Percentiles rank a stretch among this genome's conserved stretches.
Conservation (phyloP, 1,140 invertebrate genomes). For the Neotoxoptera formosana region DNA sequence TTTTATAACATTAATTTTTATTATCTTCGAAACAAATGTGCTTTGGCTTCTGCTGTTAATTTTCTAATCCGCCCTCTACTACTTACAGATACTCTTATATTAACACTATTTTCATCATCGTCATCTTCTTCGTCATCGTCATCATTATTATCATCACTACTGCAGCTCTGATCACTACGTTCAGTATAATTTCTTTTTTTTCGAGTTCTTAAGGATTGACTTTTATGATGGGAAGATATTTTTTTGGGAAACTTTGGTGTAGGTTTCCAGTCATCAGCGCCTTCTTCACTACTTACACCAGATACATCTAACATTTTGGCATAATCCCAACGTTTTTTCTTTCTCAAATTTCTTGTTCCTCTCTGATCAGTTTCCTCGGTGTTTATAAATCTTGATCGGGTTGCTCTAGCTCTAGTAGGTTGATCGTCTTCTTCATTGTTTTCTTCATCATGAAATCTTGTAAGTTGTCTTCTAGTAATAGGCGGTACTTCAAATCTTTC, state of each 20-base stretch:
- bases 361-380: slow-evolving; percentile 37
- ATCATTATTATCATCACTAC: slow-evolving; percentile 61
- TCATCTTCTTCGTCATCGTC: slow-evolving; percentile 64
- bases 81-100: slow-evolving; percentile 68
- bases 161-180: slow-evolving; percentile 58
- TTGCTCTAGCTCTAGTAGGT: slow-evolving; percentile 1
- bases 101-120: slow-evolving; percentile 62
- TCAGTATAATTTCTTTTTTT: slow-evolving; percentile 51
- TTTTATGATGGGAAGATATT: background rate
- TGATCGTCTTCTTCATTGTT: background rate
- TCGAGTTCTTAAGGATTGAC: background rate
- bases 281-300: slow-evolving; percentile 55
- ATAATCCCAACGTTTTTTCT: slow-evolving; percentile 57
- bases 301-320: slow-evolving; percentile 58
- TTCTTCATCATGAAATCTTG: slow-evolving; percentile 31
- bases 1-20: slow-evolving; percentile 2
- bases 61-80: slow-evolving; percentile 84
- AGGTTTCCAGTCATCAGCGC: slow-evolving; percentile 24
- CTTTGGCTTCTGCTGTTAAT: slow-evolving; percentile 72
- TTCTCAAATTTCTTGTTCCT: slow-evolving; percentile 54
- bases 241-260: slow-evolving; percentile 23
- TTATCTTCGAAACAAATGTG: slow-evolving; percentile 51
- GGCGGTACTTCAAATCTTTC: slow-evolving; percentile 52
- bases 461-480: slow-evolving; percentile 40
- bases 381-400: slow-evolving; percentile 42